Conservation (phyloP, 2,888 invertebrate genomes). For the Agrotis segetum region DNA sequence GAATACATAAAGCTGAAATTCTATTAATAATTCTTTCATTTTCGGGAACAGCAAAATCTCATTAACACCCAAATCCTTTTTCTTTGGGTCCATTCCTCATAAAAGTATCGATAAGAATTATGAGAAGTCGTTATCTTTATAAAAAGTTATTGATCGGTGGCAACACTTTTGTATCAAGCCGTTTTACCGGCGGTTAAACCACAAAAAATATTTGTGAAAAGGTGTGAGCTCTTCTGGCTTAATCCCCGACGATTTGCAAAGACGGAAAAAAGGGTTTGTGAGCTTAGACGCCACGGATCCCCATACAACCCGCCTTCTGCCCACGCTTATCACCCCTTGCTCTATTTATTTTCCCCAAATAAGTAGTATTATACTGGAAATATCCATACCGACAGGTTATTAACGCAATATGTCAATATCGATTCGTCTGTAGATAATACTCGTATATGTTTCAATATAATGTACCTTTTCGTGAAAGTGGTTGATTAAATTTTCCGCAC, state of each 20-base stretch:
- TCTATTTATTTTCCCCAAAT: constrained; percentile 83
- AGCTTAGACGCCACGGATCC: constrained; percentile 81
- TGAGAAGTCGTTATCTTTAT: constrained; percentile 75
- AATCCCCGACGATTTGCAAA: constrained; percentile 89
- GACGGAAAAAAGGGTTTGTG: constrained; percentile 88
- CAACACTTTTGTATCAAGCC: constrained; percentile 83
- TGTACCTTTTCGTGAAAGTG: neutral
- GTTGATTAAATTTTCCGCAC: constrained; percentile 8
- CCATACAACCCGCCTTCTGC: constrained; percentile 79
- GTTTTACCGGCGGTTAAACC: constrained; percentile 82
- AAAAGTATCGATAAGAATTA: constrained; percentile 74
- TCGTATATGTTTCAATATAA: constrained; percentile 13
- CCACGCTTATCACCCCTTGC: constrained; percentile 80
- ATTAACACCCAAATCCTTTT: constrained; percentile 73
- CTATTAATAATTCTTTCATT: constrained; percentile 67
- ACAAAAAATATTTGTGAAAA: constrained; percentile 87
- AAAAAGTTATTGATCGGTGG: constrained; percentile 79
- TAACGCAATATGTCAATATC: constrained; percentile 51
- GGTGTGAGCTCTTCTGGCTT: constrained; percentile 86
- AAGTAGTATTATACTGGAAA: constrained; percentile 77
- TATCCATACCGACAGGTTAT: constrained; percentile 73
- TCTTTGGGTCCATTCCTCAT: constrained; percentile 71
- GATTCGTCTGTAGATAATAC: constrained; percentile 32
- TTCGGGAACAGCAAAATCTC: constrained; percentile 70
- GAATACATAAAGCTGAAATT: constrained; percentile 49